A percentile compares a stretch with the other conserved stretches of the same genome.
Evolutionary conservation across 1,140 invertebrate species (phyloP).

Genomic region (Eulimnadia texana): DNA sequence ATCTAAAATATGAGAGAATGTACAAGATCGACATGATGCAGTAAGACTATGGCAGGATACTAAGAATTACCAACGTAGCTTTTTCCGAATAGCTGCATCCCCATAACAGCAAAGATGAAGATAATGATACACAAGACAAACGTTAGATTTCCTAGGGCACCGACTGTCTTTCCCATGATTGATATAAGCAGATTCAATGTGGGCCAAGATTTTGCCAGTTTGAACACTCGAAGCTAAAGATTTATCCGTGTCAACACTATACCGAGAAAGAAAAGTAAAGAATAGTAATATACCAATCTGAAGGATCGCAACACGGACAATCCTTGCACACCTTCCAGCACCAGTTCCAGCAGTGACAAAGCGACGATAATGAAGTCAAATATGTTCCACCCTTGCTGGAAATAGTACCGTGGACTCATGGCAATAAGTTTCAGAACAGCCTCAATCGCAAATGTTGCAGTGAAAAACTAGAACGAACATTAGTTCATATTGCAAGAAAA

Average conservation of each 20-base stretch:
- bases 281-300: constrained; percentile 61
- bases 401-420: constrained; percentile 93
- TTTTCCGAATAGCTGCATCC: constrained; percentile 93
- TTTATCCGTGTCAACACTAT: no score
- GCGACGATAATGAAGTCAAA: constrained; percentile 98
- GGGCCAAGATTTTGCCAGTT: constrained; percentile 97
- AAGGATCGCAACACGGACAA: constrained; percentile 93
- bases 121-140: constrained; percentile 96
- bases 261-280: neutral
- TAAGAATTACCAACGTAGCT: constrained; percentile 61
- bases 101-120: constrained; percentile 97
- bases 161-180: constrained; percentile 95
- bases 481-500: neutral
- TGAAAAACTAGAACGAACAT: constrained; percentile 72
- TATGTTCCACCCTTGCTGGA: constrained; percentile 97
- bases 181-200: constrained; percentile 95
- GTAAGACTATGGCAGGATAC: neutral
- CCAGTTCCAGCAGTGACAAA: constrained; percentile 82
- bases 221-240: constrained; percentile 98
- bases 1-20: constrained; percentile 39
- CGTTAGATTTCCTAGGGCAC: constrained; percentile 92
- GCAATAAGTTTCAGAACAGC: constrained; percentile 89
- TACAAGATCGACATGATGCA: neutral
- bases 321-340: constrained; percentile 82
- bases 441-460: constrained; percentile 92